These are phyloP conservation scores for Drosophila kuntzei DNA, from an alignment of 2,888 invertebrate species.

Conservation along the genomic window DNA sequence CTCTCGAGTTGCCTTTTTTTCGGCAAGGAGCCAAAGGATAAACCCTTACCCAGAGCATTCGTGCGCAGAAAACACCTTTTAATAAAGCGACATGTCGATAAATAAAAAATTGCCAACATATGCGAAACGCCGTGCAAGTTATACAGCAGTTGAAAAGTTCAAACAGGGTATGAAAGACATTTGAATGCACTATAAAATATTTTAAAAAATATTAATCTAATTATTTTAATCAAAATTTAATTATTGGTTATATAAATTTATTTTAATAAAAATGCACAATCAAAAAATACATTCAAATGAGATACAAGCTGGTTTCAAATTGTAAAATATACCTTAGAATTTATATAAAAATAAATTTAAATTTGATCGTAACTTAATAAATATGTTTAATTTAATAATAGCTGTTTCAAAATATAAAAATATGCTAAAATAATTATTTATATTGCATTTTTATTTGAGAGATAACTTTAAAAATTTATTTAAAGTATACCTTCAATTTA, in stretches of 20 bases:
- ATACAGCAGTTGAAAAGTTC: conserved; percentile 17
- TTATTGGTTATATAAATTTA: no score
- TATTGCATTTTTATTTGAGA: no score
- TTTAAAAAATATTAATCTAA: no score
- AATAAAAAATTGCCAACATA: conserved; percentile 82
- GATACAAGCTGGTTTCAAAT: no score
- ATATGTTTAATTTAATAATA: not conserved
- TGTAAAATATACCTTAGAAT: not conserved
- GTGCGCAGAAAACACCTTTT: conserved; percentile 64
- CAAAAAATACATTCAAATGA: no score
- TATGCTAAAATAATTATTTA: no score
- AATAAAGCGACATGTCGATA: conserved; percentile 69
- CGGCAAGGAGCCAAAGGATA: not conserved
- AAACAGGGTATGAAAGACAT: not conserved
- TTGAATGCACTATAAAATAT: conserved; percentile 13
- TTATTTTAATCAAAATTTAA: not conserved
- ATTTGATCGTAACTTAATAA: not conserved
- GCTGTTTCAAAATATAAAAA: no score
- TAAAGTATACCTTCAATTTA: not conserved
- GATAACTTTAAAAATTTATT: no score
- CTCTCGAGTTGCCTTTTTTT: not conserved
- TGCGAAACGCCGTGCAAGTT: conserved; percentile 55
- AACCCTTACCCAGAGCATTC: conserved; percentile 5
- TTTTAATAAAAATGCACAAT: no score
- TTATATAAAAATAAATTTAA: not conserved